Base-by-base conservation (phyloP, 2,888 invertebrate genomes). In the Drosophila testacea region DNA sequence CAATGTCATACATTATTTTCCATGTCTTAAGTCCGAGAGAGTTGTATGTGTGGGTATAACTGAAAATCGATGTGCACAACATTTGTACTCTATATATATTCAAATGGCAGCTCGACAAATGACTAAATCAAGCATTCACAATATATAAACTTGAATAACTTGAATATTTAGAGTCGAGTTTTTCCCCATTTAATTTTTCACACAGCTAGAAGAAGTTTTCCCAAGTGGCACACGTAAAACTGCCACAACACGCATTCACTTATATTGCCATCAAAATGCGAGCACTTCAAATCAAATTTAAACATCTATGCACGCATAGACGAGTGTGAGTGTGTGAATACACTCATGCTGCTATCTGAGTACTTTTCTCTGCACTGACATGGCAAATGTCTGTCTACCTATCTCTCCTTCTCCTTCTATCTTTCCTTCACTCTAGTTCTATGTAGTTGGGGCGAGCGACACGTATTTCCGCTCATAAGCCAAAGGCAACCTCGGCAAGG, bases 381-480 rank as follows among this genome's bases (percentile, higher is more conserved):
- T 62, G 47, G 34, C 56, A 57, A 57, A 38, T 57, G 47, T 57
- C 57, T 57, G 46, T 47, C 56, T 36, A 10, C 28, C 56, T 9
- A 13, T 56, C 9, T 27, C 2, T 16, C 13, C 6, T 22, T 11
- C 47, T 10, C 13, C 11, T n/a, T 28, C 1, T 4, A 6, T 6
- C 13, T 10, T 54, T 48, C 41, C 13, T 9, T 36, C 44, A 32
- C 56, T 34, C 27, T 32, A 39, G 27, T 57, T 27, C 4, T 22
- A 2, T 22, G 38, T 48, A 9, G 47, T 36, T 55, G 75, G 50
- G 52, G 54, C 62, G 48, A 69, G 67, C 64, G 89, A 84, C 89
- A 84, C 89, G 84, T 83, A 73, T 79, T 78, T 88, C 83, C 83
- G 86, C 69, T 84, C 76, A 88, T 84, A 86, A 88, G 86, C 83